Base-by-base conservation (phyloP, 2,888 invertebrate species). In the Platerodrilus igneus region DNA sequence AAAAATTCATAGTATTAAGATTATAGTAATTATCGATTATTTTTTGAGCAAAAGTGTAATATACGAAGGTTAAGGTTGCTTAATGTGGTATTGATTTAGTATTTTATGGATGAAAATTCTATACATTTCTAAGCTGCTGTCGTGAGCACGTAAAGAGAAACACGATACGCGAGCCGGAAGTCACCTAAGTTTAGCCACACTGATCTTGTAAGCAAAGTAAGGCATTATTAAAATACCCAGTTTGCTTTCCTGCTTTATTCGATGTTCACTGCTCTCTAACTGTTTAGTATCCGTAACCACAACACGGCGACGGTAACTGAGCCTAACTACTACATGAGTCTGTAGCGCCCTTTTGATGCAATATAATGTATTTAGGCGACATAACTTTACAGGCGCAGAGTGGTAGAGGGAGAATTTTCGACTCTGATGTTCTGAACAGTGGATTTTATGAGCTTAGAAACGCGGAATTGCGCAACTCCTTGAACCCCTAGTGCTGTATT, bases 321-420 rank as follows among this genome's bases (percentile, higher is more conserved):
- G 27, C 11, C 33, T 19, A 37, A 37, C 37, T 37, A 37, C n/a
- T n/a, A n/a, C n/a, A n/a, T n/a, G 33, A 29, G 41, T 37, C 37
- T 27, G 33, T 25, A 33, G 23, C 34, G 38, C 48, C 33, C 27
- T 27, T 39, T 44, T 36, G 38, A 40, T 36, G 41, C 37, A 38
- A 38, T n/a, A n/a, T n/a, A n/a, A n/a, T n/a, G n/a, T 13, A 11
- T 8, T 32, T 35, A 29, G 37, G 37, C 45, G 38, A 38, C 41
- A 45, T 45, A 42, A 35, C 45, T 45, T 38, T 37, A 37, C 48
- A 45, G 37, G n/a, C n/a, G n/a, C n/a, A n/a, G n/a, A n/a, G n/a
- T n/a, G 37, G 37, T 23, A 42, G 39, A 41, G 39, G 40, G 48
- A 33, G 39, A 37, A 38, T 16, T 15, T 22, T 20, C 22, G 38